A percentile compares a stretch with the other conserved stretches of the same genome.
Conservation (phyloP, 2,113 vertebrate genomes). For the Bubo bubo region DNA sequence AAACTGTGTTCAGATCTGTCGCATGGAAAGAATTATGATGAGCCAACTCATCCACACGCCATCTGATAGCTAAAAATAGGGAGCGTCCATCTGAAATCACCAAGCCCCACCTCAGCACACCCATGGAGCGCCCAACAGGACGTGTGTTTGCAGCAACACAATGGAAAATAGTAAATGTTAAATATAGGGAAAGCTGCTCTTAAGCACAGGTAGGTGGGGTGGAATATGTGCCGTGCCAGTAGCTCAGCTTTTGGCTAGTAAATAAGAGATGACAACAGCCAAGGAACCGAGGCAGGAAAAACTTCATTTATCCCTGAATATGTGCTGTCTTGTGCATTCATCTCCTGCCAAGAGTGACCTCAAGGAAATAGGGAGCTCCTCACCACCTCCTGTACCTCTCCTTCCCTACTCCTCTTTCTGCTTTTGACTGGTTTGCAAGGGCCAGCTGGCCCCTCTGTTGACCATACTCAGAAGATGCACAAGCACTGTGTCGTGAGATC, state of each 20-base stretch:
- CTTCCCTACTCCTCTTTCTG: not conserved
- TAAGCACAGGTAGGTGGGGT: not conserved
- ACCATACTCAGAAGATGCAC: not conserved
- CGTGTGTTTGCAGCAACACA: not conserved
- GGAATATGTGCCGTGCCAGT: not conserved
- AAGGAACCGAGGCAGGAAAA: not conserved
- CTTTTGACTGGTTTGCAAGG: not conserved
- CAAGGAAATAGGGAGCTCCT: not conserved
- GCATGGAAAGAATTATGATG: not conserved
- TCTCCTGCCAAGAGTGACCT: not conserved
- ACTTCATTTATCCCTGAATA: not conserved
- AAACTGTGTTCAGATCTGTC: not conserved
- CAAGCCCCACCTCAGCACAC: not conserved
- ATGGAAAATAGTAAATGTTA: conserved; percentile 6
- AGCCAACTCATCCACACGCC: not conserved
- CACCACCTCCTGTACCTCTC: not conserved
- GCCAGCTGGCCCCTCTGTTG: not conserved
- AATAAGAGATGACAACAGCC: not conserved
- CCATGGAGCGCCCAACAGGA: fast-evolving
- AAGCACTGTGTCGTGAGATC: not conserved
- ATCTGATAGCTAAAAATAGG: conserved; percentile 37
- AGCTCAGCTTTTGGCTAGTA: not conserved
- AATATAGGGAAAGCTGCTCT: conserved; percentile 19
- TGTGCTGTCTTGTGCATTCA: fast-evolving
- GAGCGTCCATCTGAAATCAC: not conserved